These are phyloP conservation scores for Solenodon paradoxus DNA, from an alignment of 2,113 vertebrate species.

Conservation along the genomic window DNA sequence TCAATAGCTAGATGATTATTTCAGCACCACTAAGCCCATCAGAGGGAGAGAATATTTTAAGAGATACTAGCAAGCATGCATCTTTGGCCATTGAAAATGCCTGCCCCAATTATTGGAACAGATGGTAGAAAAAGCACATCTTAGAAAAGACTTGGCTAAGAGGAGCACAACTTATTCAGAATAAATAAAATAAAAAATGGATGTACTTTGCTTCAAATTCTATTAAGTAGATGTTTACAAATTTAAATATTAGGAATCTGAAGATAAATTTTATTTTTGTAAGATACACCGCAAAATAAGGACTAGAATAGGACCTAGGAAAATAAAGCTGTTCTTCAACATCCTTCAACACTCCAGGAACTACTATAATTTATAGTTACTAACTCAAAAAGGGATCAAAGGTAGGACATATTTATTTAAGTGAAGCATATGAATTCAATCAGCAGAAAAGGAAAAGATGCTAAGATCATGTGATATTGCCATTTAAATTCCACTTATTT, in stretches of 20 bases:
- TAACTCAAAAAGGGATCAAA: not conserved
- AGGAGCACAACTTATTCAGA: not conserved
- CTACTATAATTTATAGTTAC: no score
- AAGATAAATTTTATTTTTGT: not conserved
- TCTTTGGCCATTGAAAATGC: not conserved
- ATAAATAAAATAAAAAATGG: slow-evolving; percentile 51
- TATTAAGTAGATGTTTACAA: not conserved
- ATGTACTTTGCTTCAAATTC: slow-evolving; percentile 15
- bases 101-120: not conserved
- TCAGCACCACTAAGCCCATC: not conserved
- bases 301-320: not conserved
- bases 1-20: not conserved
- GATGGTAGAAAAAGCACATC: slow-evolving; percentile 8
- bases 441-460: not conserved
- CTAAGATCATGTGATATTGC: not conserved
- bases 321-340: not conserved
- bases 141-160: not conserved
- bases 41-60: slow-evolving; percentile 37
- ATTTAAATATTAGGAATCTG: not conserved
- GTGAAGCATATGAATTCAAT: not conserved
- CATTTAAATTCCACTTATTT: not conserved
- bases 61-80: not conserved
- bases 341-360: not conserved
- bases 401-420: not conserved
- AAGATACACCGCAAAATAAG: not conserved